These are phyloP conservation scores for Numenius arquata DNA, from an alignment of 2,113 vertebrate genomes.

Conservation along the genomic window DNA sequence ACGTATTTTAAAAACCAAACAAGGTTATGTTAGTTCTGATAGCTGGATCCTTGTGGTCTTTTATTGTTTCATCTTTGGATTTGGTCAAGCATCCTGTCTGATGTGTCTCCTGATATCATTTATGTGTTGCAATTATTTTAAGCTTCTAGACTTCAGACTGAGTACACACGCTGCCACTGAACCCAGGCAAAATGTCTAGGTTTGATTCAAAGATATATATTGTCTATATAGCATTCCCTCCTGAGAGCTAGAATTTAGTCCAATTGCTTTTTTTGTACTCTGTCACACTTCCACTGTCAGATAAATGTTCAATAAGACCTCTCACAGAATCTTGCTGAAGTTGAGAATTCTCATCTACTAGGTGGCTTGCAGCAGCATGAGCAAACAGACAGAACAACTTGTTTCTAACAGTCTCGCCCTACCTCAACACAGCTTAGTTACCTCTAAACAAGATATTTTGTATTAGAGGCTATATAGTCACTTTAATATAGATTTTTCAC, in stretches of 20 bases:
- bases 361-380: neutral
- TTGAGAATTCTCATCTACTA: neutral
- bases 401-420: neutral
- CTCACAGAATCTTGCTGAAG: neutral
- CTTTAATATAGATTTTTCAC: neutral
- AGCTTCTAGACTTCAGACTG: neutral
- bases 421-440: neutral
- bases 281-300: neutral
- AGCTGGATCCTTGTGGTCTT: neutral
- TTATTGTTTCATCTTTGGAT: neutral
- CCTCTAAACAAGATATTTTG: neutral
- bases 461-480: neutral
- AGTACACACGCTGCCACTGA: neutral
- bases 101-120: neutral
- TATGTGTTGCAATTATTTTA: neutral
- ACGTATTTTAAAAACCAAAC: neutral
- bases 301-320: neutral
- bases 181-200: neutral
- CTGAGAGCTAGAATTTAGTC: neutral
- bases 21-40: neutral
- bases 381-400: neutral
- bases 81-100: neutral
- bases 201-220: neutral
- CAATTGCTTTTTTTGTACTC: neutral
- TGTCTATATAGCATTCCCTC: neutral